Evolutionary conservation across 2,113 vertebrate species (phyloP).

Genomic region (Lophius piscatorius): DNA sequence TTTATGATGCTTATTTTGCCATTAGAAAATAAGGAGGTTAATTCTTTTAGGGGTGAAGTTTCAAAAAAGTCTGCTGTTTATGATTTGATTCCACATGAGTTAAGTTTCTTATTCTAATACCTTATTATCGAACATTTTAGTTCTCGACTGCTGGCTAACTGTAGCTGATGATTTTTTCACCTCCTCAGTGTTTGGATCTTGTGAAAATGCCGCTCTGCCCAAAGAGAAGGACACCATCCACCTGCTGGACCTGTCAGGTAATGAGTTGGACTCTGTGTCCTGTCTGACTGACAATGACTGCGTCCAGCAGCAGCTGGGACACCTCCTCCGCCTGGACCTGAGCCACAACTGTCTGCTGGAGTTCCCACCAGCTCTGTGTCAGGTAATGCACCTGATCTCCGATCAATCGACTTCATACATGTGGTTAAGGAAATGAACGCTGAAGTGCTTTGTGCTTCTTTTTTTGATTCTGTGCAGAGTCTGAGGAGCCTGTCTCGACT

Average conservation of each 20-base stretch:
- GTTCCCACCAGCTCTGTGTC: constrained; percentile 87
- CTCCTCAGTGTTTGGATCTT: constrained; percentile 44
- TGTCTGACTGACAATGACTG: constrained; percentile 81
- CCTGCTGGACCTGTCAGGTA: constrained; percentile 92
- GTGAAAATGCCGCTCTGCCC: constrained; percentile 78
- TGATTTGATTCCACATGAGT: too few relatives aligned
- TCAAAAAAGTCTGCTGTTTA: too few relatives aligned
- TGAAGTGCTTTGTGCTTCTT: neutral
- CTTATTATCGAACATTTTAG: too few relatives aligned
- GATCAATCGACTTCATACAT: neutral
- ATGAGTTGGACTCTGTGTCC: constrained; percentile 88
- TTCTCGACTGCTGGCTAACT: too few relatives aligned
- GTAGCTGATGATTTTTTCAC: too few relatives aligned
- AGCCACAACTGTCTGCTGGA: constrained; percentile 87
- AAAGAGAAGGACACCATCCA: constrained; percentile 87
- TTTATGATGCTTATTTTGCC: too few relatives aligned
- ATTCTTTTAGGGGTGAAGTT: too few relatives aligned
- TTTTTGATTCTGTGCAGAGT: constrained; percentile 77
- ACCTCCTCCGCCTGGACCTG: constrained; percentile 88
- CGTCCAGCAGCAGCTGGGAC: constrained; percentile 84
- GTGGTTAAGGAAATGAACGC: fast-evolving
- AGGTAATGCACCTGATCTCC: constrained; percentile 69
- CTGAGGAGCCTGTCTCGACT: constrained; percentile 87
- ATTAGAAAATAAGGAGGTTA: too few relatives aligned
- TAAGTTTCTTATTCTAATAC: too few relatives aligned